Percentiles rank a stretch among this genome's conserved stretches.
Conservation (phyloP, 1,140 invertebrate species). For the Meloidogyne floridensis region DNA sequence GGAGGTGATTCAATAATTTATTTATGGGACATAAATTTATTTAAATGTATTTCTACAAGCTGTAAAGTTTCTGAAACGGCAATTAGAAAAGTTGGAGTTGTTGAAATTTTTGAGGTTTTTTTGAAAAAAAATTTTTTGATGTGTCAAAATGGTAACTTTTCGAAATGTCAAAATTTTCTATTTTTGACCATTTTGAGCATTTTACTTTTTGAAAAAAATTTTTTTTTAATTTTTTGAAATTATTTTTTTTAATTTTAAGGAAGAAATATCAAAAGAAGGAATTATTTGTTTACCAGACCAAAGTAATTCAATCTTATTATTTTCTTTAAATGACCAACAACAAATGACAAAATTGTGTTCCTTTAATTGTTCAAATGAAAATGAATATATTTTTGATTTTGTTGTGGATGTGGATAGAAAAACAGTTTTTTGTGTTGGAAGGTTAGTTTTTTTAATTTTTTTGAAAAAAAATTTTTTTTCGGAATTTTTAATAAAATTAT, state of each 20-base stretch:
- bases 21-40: background rate
- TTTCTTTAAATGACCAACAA: background rate
- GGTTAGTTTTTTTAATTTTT: background rate
- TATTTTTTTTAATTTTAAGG: background rate
- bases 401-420: background rate
- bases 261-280: background rate
- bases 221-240: background rate
- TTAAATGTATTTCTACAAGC: background rate
- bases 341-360: background rate
- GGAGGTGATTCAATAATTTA: constrained; percentile 1
- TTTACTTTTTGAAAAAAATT: constrained; percentile 10
- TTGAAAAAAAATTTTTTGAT: too few species aligned
- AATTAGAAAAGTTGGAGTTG: background rate
- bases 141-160: background rate
- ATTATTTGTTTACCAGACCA: constrained; percentile 2
- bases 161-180: background rate
- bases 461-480: too few species aligned
- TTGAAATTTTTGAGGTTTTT: background rate
- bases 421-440: background rate
- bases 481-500: too few species aligned
- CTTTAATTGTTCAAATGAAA: background rate
- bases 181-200: background rate
- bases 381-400: background rate
- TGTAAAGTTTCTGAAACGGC: background rate
- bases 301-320: constrained; percentile 3